A percentile compares a stretch with the other conserved stretches of the same genome.
These are phyloP conservation scores for Criorhina ranunculi DNA, from an alignment of 2,888 invertebrate genomes.

Conservation along the genomic window DNA sequence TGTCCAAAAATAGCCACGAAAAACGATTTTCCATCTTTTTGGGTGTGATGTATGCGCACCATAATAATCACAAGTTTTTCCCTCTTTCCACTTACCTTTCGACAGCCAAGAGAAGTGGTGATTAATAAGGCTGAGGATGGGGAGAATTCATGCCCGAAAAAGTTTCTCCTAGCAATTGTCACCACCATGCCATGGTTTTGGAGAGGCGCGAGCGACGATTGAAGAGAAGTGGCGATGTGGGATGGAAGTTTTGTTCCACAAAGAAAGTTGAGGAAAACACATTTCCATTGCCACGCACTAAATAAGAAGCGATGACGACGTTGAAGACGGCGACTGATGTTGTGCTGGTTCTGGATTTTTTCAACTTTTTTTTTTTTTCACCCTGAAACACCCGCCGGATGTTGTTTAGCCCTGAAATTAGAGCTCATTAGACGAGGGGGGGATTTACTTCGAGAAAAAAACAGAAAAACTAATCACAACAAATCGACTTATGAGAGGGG, in stretches of 20 bases:
- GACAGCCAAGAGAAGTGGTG: slow-evolving; percentile 30
- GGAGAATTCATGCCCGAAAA: slow-evolving; percentile 39
- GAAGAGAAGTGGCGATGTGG: too few species aligned
- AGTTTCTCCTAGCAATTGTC: slow-evolving; percentile 55
- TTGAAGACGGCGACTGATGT: not conserved
- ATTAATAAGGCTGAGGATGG: slow-evolving; percentile 60
- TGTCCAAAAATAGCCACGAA: slow-evolving; percentile 67
- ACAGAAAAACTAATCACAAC: slow-evolving; percentile 71
- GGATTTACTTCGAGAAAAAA: slow-evolving; percentile 30
- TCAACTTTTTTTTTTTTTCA: too few species aligned
- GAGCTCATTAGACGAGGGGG: slow-evolving; percentile 60
- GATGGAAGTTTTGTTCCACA: not conserved
- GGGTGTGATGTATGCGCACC: slow-evolving; percentile 46
- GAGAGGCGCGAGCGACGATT: slow-evolving; percentile 1
- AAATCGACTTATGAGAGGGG: slow-evolving; percentile 62
- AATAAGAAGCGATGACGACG: slow-evolving; percentile 47
- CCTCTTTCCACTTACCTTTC: not conserved
- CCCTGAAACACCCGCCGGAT: slow-evolving; percentile 52
- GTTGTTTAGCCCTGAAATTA: slow-evolving; percentile 70
- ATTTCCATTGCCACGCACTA: slow-evolving; percentile 66
- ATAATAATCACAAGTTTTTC: slow-evolving; percentile 53
- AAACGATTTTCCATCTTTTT: slow-evolving; percentile 58
- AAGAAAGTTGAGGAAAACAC: slow-evolving; percentile 49
- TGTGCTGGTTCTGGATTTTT: not conserved
- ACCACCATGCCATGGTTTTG: slow-evolving; percentile 34